Evolutionary conservation across 2,888 invertebrate species (phyloP), one percentile per base, ranked within the genome.

Genomic region (Eupithecia subumbrata): DNA sequence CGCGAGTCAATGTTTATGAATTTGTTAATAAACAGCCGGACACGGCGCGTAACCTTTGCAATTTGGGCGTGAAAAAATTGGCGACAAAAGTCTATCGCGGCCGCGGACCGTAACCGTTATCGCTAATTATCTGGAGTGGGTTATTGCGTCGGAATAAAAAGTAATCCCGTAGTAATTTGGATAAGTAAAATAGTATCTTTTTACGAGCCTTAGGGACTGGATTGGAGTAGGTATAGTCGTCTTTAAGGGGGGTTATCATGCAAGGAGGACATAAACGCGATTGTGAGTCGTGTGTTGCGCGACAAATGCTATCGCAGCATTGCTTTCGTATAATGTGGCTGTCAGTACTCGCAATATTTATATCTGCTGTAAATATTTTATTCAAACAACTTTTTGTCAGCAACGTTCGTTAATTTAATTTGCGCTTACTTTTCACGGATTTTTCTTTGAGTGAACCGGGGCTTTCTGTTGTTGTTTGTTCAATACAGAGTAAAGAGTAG

Each of bases 1-100:
- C 88, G 89, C 85, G 88, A 91, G 91, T 92, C 93, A 92, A 93
- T 93, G 92, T 93, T 93, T 94, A 92, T 93, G 92, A 92, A 93
- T 93, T 94, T 91, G 91, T 91, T 92, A 92, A 92, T 93, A 93
- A 92, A 93, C 91, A 89, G 89, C 79, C 82, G 84, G 85, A 84
- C 83, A 85, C 81, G 82, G 78, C 83, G 84, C 87, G 89, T 89
- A 89, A 89, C 90, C 89, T 90, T 88, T 85, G 86, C 88, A 89
- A 91, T 92, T 90, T 87, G 83, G 84, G 79, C 82, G 82, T 80
- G 82, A 79, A 82, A 87, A 86, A 84, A 77, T 80, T 84, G 78
- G 81, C 81, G 82, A 83, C 86, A 83, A 87, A 87, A 89, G 86
- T 89, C 87, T 83, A 85, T 84, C 82, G 82, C 81, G 79, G 78